Evolutionary conservation across 2,797 vertebrate species (phyloP), one percentile per base, ranked within the genome.

Genomic region (Acropternis orthonyx): DNA sequence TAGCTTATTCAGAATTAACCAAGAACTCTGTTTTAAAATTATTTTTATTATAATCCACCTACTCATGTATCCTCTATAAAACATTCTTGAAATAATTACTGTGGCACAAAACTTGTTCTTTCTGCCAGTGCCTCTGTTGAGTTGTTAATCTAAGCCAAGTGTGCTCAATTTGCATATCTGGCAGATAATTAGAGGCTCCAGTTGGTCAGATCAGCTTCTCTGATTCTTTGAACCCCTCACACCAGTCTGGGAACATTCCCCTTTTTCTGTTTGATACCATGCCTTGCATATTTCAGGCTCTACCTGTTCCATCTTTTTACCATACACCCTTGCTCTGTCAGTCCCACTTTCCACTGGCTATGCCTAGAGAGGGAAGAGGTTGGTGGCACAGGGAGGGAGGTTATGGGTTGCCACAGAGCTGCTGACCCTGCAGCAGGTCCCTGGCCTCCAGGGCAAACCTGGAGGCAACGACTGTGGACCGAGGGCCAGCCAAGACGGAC

Each of bases 401-500:
- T 15, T 67, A 3, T n/a, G 28, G 61, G 27, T 7, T 89, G 30
- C 43, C 13, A 17, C 34, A 27, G 34, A 76, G 21, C 82, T 65
- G 28, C 51, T 54, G 43, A 62, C 4, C 12, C 27, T 12, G 3
- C 56, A n/a, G 44, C 6, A 0, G 1, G 2, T 46, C 17, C 56
- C 30, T 61, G 49, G 12, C 43, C 49, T 59, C 51, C 41, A 44
- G 17, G 10, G 16, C 46, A 75, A 62, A 49, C 16, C 58, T 30
- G 43, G n/a, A 73, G 46, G 44, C 34, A 19, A 24, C 0, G 1
- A 7, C 56, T 37, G 30, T 19, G 62, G 21, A 30, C 10, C 0
- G 0, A 69, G 26, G 39, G 48, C 51, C 11, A 28, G 21, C 46
- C 27, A 12, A 5, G 0, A 6, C 61, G 32, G 76, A 44, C 0